These are phyloP conservation scores for Odontocolon sp. DNA, from an alignment of 2,888 invertebrate genomes.

Conservation along the genomic window DNA sequence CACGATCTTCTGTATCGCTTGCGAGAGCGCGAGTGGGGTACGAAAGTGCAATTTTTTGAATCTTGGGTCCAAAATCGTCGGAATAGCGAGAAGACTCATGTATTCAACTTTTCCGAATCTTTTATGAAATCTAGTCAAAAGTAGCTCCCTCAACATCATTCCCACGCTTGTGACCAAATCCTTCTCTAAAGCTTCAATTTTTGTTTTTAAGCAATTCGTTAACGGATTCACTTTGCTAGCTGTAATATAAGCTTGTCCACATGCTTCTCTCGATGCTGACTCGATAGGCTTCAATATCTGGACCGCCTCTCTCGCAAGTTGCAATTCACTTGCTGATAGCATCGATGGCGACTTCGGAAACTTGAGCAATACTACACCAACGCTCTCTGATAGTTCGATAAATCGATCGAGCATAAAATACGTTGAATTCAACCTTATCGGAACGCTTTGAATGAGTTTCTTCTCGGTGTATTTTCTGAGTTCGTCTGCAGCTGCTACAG, in stretches of 20 bases:
- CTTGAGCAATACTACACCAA: conserved; percentile 49
- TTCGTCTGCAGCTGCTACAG: conserved; percentile 47
- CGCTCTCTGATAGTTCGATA: conserved; percentile 32
- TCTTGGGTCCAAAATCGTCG: conserved; percentile 42
- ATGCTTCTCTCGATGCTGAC: conserved; percentile 42
- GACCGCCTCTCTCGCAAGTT: conserved; percentile 42
- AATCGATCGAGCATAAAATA: conserved; percentile 60
- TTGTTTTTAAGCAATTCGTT: conserved; percentile 15
- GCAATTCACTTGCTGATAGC: conserved; percentile 49
- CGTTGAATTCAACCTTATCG: conserved; percentile 63
- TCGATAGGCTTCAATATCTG: conserved; percentile 48
- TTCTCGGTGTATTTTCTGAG: conserved; percentile 23
- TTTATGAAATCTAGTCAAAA: conserved; percentile 2
- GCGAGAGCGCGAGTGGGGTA: background rate
- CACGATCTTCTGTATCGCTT: background rate
- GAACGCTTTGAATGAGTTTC: conserved; percentile 57
- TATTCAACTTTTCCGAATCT: conserved; percentile 18
- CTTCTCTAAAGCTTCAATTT: conserved; percentile 2
- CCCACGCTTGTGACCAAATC: background rate
- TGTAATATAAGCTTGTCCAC: conserved; percentile 39
- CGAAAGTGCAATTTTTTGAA: conserved; percentile 27
- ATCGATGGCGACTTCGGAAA: conserved; percentile 59
- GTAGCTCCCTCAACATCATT: conserved; percentile 16
- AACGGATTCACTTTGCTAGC: conserved; percentile 45
- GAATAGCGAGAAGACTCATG: background rate